Evolutionary conservation across 2,113 vertebrate species (phyloP).

Genomic region (Pangasianodon hypophthalmus): DNA sequence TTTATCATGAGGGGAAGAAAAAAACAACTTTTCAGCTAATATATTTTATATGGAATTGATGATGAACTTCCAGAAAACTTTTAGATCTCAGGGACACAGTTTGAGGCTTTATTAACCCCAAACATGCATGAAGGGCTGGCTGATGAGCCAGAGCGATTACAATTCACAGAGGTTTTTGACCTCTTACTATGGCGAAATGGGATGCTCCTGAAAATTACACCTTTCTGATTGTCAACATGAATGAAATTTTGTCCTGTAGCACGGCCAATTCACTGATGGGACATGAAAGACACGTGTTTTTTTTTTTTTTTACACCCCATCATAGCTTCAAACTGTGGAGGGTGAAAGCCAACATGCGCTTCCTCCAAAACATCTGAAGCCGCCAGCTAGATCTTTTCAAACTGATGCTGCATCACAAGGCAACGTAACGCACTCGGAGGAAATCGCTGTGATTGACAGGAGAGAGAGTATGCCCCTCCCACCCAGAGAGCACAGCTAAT

Average conservation of each 20-base stretch:
- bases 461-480: neutral
- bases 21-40: neutral
- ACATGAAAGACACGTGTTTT: neutral
- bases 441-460: neutral
- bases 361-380: neutral
- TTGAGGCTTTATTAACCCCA: neutral
- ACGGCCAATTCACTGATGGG: neutral
- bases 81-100: no score
- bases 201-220: neutral
- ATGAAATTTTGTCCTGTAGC: neutral
- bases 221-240: neutral
- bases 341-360: neutral
- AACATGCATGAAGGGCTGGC: neutral
- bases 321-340: neutral
- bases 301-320: neutral
- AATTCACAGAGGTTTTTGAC: neutral
- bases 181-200: neutral
- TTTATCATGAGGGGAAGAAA: neutral
- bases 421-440: neutral
- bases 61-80: neutral
- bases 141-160: no score
- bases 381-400: neutral
- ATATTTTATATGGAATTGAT: neutral
- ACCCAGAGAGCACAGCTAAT: neutral
- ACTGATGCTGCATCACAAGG: neutral